Base-by-base conservation (phyloP, 2,113 vertebrate species). In the Irena cyanogastra region DNA sequence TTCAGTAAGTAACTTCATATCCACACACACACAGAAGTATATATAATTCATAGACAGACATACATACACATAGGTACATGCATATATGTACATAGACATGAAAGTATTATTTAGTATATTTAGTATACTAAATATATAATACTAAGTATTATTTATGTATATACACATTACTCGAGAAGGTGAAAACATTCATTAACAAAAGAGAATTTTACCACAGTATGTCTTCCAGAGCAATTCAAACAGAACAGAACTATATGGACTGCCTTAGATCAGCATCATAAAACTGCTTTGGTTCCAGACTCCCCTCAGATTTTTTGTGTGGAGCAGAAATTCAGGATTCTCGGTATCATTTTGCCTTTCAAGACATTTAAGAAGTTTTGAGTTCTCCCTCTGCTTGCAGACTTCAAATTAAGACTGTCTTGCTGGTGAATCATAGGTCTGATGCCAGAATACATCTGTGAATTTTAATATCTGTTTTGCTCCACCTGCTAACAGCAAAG, bases 21-120 rank as follows among this genome's bases (percentile, higher is more conserved):
- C 9, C 12, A 59, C 8, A 64, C 3, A 20, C 4, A 41, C 1
- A 20, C 0, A 30, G 24, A 57, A 33, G 11, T 41, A 24, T 26
- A 52, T 31, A 22, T 26, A 75, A n/a, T 53, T 69, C 61, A 68
- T 1, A 53, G 30, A 26, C 0, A 76, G 31, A 63, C 22, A 64
- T 13, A 69, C 7, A 60, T 28, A 52, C 4, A 28, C 15, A 31
- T 18, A 50, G 30, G 31, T 13, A 76, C 35, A 14, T 35, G 31
- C 71, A 23, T 57, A 27, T 37, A n/a, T 11, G 26, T 23, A 66
- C 24, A 35, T 0, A 59, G 14, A 68, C 19, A 49, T 30, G 37
- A 61, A 61, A 45, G 26, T 33, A 45, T 41, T 42, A 60, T 16
- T 39, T 31, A 27, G 33, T n/a, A n/a, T n/a, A n/a, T n/a, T n/a